These are phyloP conservation scores for Phalanger gymnotis DNA, from an alignment of 2,797 vertebrate species.

Conservation along the genomic window DNA sequence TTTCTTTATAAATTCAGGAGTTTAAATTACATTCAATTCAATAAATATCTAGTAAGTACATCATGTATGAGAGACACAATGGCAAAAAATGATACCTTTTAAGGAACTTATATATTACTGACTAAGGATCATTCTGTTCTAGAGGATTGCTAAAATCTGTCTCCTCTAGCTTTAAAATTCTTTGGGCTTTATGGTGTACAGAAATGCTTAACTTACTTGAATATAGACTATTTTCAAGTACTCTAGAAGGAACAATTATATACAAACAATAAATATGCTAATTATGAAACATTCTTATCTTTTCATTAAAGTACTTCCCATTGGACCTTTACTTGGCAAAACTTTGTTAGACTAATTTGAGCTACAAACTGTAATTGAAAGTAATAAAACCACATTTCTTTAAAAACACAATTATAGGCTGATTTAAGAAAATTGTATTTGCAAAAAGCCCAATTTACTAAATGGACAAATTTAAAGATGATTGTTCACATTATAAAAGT, in stretches of 20 bases:
- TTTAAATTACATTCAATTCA: not conserved
- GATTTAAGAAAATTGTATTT: constrained; percentile 8
- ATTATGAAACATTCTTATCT: not conserved
- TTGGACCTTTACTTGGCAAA: constrained; percentile 12
- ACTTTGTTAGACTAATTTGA: not conserved
- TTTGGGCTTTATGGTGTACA: not conserved
- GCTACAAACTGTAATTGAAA: constrained; percentile 12
- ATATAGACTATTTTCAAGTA: constrained; percentile 15
- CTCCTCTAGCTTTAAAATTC: not conserved
- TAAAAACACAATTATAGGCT: not conserved
- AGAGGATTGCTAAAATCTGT: not conserved
- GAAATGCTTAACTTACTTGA: not conserved
- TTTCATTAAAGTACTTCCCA: constrained; percentile 12
- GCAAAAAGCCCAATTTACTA: not conserved
- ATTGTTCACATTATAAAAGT: not conserved
- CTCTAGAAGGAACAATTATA: not conserved
- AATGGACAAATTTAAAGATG: not conserved
- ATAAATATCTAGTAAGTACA: not conserved
- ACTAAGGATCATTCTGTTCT: not conserved
- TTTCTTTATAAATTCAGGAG: constrained; percentile 25
- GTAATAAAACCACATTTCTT: constrained; percentile 33
- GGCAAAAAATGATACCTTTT: not conserved
- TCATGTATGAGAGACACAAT: not conserved
- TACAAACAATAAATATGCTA: not conserved
- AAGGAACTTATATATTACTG: not conserved